These are phyloP conservation scores for Papilio elwesi DNA, from an alignment of 2,888 invertebrate genomes.

Conservation along the genomic window DNA sequence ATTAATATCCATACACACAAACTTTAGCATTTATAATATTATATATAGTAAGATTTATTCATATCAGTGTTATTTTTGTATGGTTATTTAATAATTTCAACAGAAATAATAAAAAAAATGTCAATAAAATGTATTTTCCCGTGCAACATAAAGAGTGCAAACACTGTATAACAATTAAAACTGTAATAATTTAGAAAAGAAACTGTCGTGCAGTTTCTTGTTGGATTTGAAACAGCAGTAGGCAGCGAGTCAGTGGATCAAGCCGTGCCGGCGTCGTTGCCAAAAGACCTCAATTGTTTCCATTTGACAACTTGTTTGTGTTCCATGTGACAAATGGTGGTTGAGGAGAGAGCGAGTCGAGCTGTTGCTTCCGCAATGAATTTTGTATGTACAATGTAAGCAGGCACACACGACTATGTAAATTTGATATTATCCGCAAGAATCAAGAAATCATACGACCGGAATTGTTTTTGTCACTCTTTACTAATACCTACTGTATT, in stretches of 20 bases:
- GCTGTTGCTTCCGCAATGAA: slow-evolving; percentile 41
- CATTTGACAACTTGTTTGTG: slow-evolving; percentile 67
- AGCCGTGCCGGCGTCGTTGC: slow-evolving; percentile 47
- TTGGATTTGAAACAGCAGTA: slow-evolving; percentile 38
- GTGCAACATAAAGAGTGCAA: neutral
- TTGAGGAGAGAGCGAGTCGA: slow-evolving; percentile 51
- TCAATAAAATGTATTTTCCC: no score
- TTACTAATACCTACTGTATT: neutral
- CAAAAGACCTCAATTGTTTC: slow-evolving; percentile 65
- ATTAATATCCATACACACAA: no score
- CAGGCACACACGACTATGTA: slow-evolving; percentile 11
- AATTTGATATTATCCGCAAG: slow-evolving; percentile 18
- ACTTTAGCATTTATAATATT: no score
- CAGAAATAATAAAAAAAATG: no score
- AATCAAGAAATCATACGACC: neutral
- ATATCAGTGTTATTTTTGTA: no score
- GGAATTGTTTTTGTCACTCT: neutral
- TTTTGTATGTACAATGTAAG: slow-evolving; percentile 25
- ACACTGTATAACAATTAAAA: neutral
- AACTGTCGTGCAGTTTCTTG: neutral
- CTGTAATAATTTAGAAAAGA: neutral
- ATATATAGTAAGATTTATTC: no score
- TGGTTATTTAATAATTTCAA: no score
- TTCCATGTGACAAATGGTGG: slow-evolving; percentile 62
- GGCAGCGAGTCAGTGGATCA: slow-evolving; percentile 44